Evolutionary conservation across 2,113 vertebrate species (phyloP).

Genomic region (Sinocyclocheilus anshuiensis): DNA sequence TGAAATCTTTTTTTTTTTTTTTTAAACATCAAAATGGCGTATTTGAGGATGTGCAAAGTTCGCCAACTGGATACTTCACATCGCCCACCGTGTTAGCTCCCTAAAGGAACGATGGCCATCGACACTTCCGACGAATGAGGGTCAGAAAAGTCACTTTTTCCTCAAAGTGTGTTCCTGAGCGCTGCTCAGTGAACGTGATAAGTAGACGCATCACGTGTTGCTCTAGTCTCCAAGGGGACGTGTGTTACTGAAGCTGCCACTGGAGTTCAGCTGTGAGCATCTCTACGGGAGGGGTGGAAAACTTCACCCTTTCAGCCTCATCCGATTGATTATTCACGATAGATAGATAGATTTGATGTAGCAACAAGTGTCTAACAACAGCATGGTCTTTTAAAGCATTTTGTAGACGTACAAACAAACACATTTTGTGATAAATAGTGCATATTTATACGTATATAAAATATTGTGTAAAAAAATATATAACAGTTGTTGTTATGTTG

Average conservation of each 20-base stretch:
- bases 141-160: conserved; percentile 61
- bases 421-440: too few relatives aligned
- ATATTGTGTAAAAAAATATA: too few relatives aligned
- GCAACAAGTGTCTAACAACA: too few relatives aligned
- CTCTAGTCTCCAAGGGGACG: conserved; percentile 79
- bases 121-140: conserved; percentile 2
- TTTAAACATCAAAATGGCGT: conserved; percentile 99
- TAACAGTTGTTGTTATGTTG: background rate
- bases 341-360: background rate
- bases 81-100: conserved; percentile 65
- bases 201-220: conserved; percentile 92
- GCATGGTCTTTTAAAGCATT: too few relatives aligned
- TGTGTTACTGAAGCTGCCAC: conserved; percentile 52
- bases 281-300: conserved; percentile 57
- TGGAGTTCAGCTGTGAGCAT: conserved; percentile 62
- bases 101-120: conserved; percentile 67
- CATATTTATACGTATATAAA: too few relatives aligned
- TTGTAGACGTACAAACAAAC: too few relatives aligned
- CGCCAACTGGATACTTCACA: conserved; percentile 82
- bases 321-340: conserved; percentile 4
- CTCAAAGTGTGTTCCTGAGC: conserved; percentile 54
- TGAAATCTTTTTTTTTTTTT: too few relatives aligned
- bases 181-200: conserved; percentile 84
- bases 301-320: conserved; percentile 21
- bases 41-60: conserved; percentile 98